Conservation (phyloP, 2,888 invertebrate genomes). For the Pristionchus fissidentatus region DNA sequence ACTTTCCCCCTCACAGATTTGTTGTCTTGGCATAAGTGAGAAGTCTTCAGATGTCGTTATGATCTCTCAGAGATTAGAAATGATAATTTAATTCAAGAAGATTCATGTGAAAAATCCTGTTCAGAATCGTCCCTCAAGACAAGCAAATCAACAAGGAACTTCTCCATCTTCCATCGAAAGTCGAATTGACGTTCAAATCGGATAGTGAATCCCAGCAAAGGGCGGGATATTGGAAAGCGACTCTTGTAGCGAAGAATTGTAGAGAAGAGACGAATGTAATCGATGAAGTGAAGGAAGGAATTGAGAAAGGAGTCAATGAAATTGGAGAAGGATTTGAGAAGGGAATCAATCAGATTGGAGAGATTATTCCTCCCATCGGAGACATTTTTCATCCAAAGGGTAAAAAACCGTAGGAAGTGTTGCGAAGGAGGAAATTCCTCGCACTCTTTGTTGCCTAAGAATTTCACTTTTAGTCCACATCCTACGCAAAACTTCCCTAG, state of each 20-base stretch:
- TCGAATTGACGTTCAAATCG: not conserved
- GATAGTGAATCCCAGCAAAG: not conserved
- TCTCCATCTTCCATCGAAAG: not conserved
- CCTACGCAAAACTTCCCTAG: too few species aligned
- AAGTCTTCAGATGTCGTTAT: too few species aligned
- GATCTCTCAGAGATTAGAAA: not conserved
- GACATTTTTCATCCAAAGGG: conserved; percentile 11
- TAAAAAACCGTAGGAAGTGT: too few species aligned
- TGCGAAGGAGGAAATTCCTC: too few species aligned
- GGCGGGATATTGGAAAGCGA: conserved; percentile 22
- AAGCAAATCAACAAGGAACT: conserved; percentile 4
- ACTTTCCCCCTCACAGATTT: too few species aligned
- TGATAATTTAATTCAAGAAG: not conserved
- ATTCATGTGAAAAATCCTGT: not conserved
- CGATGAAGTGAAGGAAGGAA: conserved; percentile 12
- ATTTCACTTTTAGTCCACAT: too few species aligned
- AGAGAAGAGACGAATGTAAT: conserved; percentile 14
- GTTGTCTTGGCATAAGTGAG: too few species aligned
- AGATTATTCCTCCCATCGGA: conserved; percentile 1
- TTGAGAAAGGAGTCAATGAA: conserved; percentile 20
- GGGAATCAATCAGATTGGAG: conserved; percentile 17
- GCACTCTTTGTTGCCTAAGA: too few species aligned
- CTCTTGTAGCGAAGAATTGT: not conserved
- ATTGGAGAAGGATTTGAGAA: conserved; percentile 12
- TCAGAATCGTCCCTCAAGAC: conserved; percentile 4